These are phyloP conservation scores for Tetranychus piercei DNA, from an alignment of 2,888 invertebrate genomes.

Conservation along the genomic window DNA sequence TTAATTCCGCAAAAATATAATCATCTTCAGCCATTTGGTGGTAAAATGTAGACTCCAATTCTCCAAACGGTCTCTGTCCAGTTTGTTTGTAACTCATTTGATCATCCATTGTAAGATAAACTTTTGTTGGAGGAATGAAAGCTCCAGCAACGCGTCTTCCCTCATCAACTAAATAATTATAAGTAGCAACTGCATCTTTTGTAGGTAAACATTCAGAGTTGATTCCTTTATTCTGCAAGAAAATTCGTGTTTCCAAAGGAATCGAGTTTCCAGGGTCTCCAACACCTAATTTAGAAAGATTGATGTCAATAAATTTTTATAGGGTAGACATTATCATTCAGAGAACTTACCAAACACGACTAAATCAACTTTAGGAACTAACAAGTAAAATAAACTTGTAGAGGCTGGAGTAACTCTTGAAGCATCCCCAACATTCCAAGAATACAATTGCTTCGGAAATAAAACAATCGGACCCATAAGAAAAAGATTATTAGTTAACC, in stretches of 20 bases:
- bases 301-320: constrained; percentile 12
- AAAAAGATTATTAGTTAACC: constrained; percentile 55
- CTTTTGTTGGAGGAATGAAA: constrained; percentile 37
- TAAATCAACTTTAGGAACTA: constrained; percentile 64
- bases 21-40: background rate
- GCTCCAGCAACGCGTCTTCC: constrained; percentile 45
- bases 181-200: constrained; percentile 67
- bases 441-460: constrained; percentile 49
- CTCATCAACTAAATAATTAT: constrained; percentile 76
- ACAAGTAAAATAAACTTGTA: constrained; percentile 51
- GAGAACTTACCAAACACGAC: constrained; percentile 31
- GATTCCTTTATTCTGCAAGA: constrained; percentile 40
- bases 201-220: constrained; percentile 61
- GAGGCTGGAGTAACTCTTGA: constrained; percentile 55
- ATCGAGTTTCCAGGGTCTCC: constrained; percentile 21
- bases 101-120: background rate
- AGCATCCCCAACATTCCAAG: constrained; percentile 53
- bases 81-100: background rate
- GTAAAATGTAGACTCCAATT: background rate
- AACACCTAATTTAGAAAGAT: constrained; percentile 10
- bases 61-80: background rate
- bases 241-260: constrained; percentile 28
- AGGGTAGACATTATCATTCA: background rate
- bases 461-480: constrained; percentile 63
- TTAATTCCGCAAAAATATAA: background rate